Base-by-base conservation (phyloP, 2,113 vertebrate species). In the Vombatus ursinus region DNA sequence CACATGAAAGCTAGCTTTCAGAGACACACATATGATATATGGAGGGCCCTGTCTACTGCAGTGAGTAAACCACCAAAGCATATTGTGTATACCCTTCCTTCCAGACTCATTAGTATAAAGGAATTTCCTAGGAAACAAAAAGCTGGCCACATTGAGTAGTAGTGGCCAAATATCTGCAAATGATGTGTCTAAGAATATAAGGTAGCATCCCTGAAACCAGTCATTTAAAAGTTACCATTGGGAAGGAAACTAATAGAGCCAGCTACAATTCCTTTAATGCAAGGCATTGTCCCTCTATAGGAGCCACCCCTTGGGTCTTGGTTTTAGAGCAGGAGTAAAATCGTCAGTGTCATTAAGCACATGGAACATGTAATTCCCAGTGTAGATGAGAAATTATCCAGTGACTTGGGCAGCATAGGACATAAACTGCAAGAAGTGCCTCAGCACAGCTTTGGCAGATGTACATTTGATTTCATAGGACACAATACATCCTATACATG, bases 381-480 rank as follows among this genome's bases (percentile, higher is more conserved):
- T 95, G 52, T 96, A 98, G n/a, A 99, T 93, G 37, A 99, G 99
- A 89, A 99, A 96, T 68, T 99, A 99, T 24, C 99, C 99, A 0
- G 97, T 91, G 92, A 99, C 97, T 96, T 99, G 99, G 77, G 98
- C 98, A 3, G 97, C 51, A 0, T 98, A 98, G 92, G 99, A 99
- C 44, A 99, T 0, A 0, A 98, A 97, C 77, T 98, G 98, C 94
- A 99, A 94, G 57, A 99, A 52, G 44, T 95, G 98, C 98, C 99
- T 99, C 93, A 99, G 91, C 14, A 99, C 0, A 0, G 97, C 98
- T 97, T 99, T 99, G 89, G 98, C 97, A 93, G 98, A 98, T 8
- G 97, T 98, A 95, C 99, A 99, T 8, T 98, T 98, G 96, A 99
- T 98, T 94, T 99, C 98, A 0, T 99, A 99, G 1, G 99, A 99